Base-by-base conservation (phyloP, 92 coral and sea anemone genomes). In the Bergia puertoricense region DNA sequence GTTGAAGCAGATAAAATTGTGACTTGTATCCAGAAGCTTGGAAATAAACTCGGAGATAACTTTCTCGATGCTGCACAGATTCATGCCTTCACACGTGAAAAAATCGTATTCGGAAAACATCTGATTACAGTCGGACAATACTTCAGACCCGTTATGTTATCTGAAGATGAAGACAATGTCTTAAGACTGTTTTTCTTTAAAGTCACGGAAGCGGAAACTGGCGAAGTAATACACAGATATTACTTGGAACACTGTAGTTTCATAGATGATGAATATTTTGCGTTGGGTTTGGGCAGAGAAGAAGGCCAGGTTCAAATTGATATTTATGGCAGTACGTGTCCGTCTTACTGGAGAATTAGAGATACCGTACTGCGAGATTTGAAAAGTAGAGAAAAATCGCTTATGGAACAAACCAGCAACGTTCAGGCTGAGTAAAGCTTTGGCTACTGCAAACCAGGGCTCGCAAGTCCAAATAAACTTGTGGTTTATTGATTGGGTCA, bases 91-190 rank as follows among this genome's bases (percentile, higher is more conserved):
- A 94, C 93, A 39, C 90, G 98, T 6, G 98, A 95, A 80, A 92
- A 91, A 18, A 88, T 90, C n/a, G 88, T 91, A 14, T 41, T 95
- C 65, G 93, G 91, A 23, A 85, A 88, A 13, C 91, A 69, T 81
- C 82, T 93, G 8, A 41, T 95, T 6, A 91, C 96, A 0, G 98
- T 93, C 6, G 94, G 96, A 2, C 98, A 95, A 76, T 95, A 95
- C 66, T 95, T 95, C 82, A 94, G 92, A 42, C 98, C 98, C 2
- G 95, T 91, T 43, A 93, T 95, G 98, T 73, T 93, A 13, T 85
- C 82, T 8, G 98, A 95, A 45, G 96, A 95, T 76, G 98, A 95
- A 78, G 98, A 95, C 18, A 93, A 73, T 78, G 88, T 95, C 20
- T 91, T 95, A 5, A 95, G 93, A 80, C 88, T 95, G 39, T 93